Evolutionary conservation across 2,113 vertebrate genomes (phyloP).

Genomic region (Syngnathoides biaculeatus): DNA sequence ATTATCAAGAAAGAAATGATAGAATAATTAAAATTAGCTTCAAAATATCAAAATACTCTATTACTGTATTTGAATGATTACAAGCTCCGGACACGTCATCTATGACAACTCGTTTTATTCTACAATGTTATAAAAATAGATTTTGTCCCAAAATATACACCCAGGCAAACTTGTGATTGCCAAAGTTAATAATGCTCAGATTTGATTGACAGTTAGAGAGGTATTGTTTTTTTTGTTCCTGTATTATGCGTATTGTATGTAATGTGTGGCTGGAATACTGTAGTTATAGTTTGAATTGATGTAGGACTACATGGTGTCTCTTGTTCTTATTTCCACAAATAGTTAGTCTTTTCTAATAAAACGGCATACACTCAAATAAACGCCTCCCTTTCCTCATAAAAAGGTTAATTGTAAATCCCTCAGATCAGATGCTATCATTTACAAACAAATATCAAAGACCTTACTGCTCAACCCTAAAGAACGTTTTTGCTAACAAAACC

Average conservation of each 20-base stretch:
- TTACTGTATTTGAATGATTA: conserved; percentile 19
- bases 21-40: conserved; percentile 34
- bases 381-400: no score
- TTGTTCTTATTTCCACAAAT: no score
- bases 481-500: no score
- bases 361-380: no score
- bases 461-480: no score
- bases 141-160: conserved; percentile 30
- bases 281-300: no score
- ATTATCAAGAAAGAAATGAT: conserved; percentile 1
- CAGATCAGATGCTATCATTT: no score
- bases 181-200: not conserved
- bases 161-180: not conserved
- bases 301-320: no score
- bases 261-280: no score
- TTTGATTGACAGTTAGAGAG: not conserved
- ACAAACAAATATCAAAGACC: no score
- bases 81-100: conserved; percentile 11
- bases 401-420: no score
- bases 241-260: not conserved
- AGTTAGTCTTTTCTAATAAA: no score
- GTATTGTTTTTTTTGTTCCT: not conserved
- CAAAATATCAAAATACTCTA: conserved; percentile 34
- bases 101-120: conserved; percentile 14
- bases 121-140: conserved; percentile 56